Percentiles rank a stretch among this genome's conserved stretches.
Evolutionary conservation across 2,888 invertebrate genomes (phyloP).

Genomic region (Parascotia fuliginaria): DNA sequence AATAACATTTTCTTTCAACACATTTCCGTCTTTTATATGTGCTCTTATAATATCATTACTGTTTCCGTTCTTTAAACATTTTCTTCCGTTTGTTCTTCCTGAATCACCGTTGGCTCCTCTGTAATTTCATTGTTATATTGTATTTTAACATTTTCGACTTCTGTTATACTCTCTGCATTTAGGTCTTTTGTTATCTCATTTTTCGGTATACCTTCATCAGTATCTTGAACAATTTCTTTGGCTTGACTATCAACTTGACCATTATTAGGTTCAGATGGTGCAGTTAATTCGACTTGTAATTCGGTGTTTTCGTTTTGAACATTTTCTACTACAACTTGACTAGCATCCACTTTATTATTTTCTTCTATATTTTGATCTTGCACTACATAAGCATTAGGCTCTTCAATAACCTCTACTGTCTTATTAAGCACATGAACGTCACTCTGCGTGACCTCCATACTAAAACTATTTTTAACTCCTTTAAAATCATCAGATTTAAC

Average conservation of each 20-base stretch:
- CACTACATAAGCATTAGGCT: constrained; percentile 32
- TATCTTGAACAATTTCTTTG: constrained; percentile 3
- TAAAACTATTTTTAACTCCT: constrained; percentile 73
- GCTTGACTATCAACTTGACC: not conserved
- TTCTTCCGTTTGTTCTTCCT: constrained; percentile 6
- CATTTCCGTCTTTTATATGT: no score
- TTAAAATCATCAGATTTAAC: constrained; percentile 58
- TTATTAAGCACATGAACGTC: constrained; percentile 70
- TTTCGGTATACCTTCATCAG: not conserved
- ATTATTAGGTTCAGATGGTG: constrained; percentile 3
- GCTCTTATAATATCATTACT: constrained; percentile 4
- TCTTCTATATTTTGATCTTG: constrained; percentile 26
- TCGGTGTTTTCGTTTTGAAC: constrained; percentile 11
- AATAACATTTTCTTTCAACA: no score
- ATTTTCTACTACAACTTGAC: constrained; percentile 2
- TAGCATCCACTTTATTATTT: constrained; percentile 11
- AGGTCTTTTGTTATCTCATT: constrained; percentile 6
- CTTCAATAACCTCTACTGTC: constrained; percentile 63
- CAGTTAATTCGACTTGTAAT: constrained; percentile 3
- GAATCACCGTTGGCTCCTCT: constrained; percentile 7
- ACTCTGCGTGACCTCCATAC: constrained; percentile 76
- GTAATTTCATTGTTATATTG: constrained; percentile 3
- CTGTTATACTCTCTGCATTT: constrained; percentile 2
- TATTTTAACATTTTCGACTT: not conserved
- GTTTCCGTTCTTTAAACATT: constrained; percentile 7